phyloP scores from a whole-genome alignment of 2,797 vertebrate genomes.

The Hemitrygon akajei region DNA sequence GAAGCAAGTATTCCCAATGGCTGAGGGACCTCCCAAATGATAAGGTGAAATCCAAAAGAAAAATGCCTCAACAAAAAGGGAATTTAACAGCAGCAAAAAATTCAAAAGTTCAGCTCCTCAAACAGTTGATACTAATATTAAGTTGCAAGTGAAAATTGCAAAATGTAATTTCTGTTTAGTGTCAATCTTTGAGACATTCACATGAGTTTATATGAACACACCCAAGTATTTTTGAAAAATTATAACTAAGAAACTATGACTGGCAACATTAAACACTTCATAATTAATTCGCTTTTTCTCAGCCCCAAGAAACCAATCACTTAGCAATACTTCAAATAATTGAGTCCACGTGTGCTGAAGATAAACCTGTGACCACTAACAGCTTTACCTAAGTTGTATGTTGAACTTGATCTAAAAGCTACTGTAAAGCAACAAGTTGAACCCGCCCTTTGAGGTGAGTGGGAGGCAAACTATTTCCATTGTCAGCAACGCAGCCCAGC shows the following conservation, averaged over 20 bases:
- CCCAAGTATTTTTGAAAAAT: neutral
- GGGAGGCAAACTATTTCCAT: neutral
- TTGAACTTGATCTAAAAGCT: neutral
- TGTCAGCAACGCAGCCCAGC: neutral
- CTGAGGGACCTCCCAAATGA: no score
- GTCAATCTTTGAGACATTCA: neutral
- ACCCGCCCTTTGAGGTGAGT: neutral
- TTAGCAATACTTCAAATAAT: conserved; percentile 50
- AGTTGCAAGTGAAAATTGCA: neutral
- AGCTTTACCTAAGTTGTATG: neutral
- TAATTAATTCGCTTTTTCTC: neutral
- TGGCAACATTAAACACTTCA: neutral
- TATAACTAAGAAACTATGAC: neutral
- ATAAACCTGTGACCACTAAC: neutral
- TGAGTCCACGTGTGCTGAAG: conserved; percentile 53
- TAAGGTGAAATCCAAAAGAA: neutral
- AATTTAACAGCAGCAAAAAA: neutral
- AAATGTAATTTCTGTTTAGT: neutral
- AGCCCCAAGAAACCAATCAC: neutral
- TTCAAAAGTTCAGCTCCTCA: neutral
- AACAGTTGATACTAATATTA: neutral
- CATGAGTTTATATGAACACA: neutral
- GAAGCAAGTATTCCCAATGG: no score
- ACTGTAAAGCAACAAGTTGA: neutral
- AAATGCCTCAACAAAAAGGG: neutral